phyloP scores from a whole-genome alignment of 2,797 vertebrate genomes.

The Glyptemys insculpta region DNA sequence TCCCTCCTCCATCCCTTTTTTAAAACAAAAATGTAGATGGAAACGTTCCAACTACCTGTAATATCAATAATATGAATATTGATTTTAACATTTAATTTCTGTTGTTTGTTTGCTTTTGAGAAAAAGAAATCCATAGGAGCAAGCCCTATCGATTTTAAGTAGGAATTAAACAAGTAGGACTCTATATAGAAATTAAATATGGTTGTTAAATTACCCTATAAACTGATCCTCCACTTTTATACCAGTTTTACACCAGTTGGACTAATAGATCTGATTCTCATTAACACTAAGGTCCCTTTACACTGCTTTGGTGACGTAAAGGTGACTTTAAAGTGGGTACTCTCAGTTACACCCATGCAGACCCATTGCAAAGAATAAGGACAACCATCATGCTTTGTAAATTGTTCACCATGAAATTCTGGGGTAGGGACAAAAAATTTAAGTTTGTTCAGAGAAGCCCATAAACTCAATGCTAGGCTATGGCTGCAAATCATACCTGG shows the following conservation, averaged over 20 bases:
- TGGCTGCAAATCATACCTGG: neutral
- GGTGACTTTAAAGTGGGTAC: neutral
- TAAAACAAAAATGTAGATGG: neutral
- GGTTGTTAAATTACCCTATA: neutral
- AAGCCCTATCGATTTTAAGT: neutral
- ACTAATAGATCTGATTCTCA: neutral
- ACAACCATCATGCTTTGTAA: neutral
- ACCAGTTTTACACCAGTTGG: neutral
- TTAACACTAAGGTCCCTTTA: neutral
- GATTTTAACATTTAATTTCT: neutral
- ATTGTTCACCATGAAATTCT: constrained; percentile 17
- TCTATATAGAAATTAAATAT: neutral
- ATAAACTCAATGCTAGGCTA: neutral
- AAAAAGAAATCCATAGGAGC: neutral
- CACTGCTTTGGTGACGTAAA: neutral
- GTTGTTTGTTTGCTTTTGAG: neutral
- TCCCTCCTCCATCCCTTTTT: neutral
- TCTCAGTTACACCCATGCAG: neutral
- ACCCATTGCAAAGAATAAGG: neutral
- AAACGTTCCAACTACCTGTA: neutral
- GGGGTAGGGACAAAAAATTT: neutral
- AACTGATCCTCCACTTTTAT: neutral
- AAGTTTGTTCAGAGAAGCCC: neutral
- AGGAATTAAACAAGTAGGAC: neutral
- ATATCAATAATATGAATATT: neutral